Evolutionary conservation across 1,140 invertebrate species (phyloP).

Genomic region (Galleria mellonella): DNA sequence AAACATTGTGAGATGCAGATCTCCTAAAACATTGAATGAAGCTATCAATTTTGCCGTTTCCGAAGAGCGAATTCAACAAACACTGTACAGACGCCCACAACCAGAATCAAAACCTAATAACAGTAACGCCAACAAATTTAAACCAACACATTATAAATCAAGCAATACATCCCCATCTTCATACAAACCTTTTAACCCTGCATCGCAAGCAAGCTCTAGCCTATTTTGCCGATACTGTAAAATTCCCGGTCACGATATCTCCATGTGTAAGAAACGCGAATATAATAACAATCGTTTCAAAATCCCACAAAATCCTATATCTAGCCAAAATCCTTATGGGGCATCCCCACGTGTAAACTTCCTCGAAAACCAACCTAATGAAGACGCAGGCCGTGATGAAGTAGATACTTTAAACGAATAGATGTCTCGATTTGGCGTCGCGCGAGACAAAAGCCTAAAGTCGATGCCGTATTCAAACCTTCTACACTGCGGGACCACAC

Average conservation of each 20-base stretch:
- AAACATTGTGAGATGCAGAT: slow-evolving; percentile 16
- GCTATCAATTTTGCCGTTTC: slow-evolving; percentile 17
- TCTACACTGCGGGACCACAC: not conserved
- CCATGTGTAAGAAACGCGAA: slow-evolving; percentile 2
- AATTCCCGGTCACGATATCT: not conserved
- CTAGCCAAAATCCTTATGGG: not conserved
- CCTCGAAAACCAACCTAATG: not conserved
- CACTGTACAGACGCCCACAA: not conserved
- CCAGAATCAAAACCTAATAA: not conserved
- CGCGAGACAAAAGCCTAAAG: not conserved
- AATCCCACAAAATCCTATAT: not conserved
- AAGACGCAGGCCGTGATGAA: not conserved
- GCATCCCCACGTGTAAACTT: not conserved
- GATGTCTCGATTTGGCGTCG: not conserved
- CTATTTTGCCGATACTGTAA: slow-evolving; percentile 4
- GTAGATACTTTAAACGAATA: slow-evolving; percentile 6
- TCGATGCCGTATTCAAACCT: not conserved
- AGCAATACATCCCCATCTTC: not conserved
- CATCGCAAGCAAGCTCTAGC: not conserved
- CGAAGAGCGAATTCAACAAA: slow-evolving; percentile 20
- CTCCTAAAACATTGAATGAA: slow-evolving; percentile 14
- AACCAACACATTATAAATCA: not conserved
- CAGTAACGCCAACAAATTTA: not conserved
- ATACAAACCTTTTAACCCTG: not conserved
- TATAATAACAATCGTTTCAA: slow-evolving; percentile 6